These are phyloP conservation scores for Pristionchus fissidentatus DNA, from an alignment of 2,888 invertebrate genomes.

Conservation along the genomic window DNA sequence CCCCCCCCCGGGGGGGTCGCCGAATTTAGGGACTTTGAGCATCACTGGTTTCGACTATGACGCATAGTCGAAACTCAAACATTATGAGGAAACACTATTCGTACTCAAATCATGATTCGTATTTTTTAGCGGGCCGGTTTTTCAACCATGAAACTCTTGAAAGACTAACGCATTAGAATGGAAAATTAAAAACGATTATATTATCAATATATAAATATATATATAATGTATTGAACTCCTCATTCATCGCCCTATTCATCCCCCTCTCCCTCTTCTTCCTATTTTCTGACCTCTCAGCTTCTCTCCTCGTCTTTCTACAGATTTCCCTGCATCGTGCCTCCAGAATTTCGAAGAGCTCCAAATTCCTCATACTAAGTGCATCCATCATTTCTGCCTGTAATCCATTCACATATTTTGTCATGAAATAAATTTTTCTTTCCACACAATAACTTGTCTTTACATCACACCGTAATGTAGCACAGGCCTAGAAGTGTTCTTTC, in stretches of 20 bases:
- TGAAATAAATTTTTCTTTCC: too few relatives aligned
- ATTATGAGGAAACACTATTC: background rate
- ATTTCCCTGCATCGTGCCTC: background rate
- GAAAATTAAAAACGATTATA: too few relatives aligned
- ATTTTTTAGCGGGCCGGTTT: too few relatives aligned
- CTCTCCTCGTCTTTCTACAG: background rate
- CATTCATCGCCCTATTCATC: background rate
- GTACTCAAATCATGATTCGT: background rate
- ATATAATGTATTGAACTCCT: too few relatives aligned
- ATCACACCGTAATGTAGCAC: background rate
- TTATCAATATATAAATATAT: too few relatives aligned
- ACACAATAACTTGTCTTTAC: background rate
- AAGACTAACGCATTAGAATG: too few relatives aligned
- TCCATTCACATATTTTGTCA: background rate
- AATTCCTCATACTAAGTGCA: background rate
- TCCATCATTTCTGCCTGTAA: conserved; percentile 24
- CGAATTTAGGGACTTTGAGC: too few relatives aligned
- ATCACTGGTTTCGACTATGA: too few relatives aligned
- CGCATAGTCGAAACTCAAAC: too few relatives aligned
- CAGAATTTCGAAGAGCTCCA: background rate
- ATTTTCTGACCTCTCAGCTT: background rate
- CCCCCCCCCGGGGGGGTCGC: too few relatives aligned
- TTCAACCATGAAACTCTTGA: too few relatives aligned
- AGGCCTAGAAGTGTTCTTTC: background rate
- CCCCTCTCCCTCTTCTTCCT: background rate